Evolutionary conservation across 2,888 invertebrate genomes (phyloP).

Genomic region (Megastigmus dorsalis): DNA sequence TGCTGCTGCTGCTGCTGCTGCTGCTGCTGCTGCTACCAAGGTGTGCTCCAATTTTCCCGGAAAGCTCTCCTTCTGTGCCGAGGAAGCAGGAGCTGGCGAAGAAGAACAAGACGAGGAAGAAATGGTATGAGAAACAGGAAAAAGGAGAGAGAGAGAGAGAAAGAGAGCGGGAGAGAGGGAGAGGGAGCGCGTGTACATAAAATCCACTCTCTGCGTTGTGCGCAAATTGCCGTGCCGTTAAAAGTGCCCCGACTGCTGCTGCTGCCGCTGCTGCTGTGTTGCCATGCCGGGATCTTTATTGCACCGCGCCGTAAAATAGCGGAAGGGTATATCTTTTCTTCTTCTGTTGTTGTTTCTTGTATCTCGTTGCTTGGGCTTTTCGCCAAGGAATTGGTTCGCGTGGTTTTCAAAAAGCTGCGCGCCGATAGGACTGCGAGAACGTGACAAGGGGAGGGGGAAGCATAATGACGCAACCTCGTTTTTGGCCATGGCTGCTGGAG

Average conservation of each 20-base stretch:
- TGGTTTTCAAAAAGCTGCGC: too few relatives aligned
- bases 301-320: constrained; percentile 43
- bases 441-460: too few relatives aligned
- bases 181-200: constrained; percentile 18
- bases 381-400: too few relatives aligned
- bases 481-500: too few relatives aligned
- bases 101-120: too few relatives aligned
- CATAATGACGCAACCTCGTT: constrained; percentile 6
- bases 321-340: constrained; percentile 30
- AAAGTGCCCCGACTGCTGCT: constrained; percentile 30
- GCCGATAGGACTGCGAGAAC: background rate
- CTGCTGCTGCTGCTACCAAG: background rate
- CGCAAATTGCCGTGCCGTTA: constrained; percentile 42
- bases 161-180: background rate
- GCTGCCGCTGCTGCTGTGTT: too few relatives aligned
- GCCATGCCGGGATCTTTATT: constrained; percentile 32
- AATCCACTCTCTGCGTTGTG: constrained; percentile 12
- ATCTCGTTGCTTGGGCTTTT: too few relatives aligned
- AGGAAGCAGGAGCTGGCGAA: background rate
- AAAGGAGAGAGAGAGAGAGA: constrained; percentile 4
- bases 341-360: background rate
- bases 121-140: background rate
- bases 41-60: constrained; percentile 44
- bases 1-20: background rate
- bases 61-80: constrained; percentile 5